These are phyloP conservation scores for Siderastrea radians DNA, from an alignment of 92 coral and sea anemone genomes.

Conservation along the genomic window DNA sequence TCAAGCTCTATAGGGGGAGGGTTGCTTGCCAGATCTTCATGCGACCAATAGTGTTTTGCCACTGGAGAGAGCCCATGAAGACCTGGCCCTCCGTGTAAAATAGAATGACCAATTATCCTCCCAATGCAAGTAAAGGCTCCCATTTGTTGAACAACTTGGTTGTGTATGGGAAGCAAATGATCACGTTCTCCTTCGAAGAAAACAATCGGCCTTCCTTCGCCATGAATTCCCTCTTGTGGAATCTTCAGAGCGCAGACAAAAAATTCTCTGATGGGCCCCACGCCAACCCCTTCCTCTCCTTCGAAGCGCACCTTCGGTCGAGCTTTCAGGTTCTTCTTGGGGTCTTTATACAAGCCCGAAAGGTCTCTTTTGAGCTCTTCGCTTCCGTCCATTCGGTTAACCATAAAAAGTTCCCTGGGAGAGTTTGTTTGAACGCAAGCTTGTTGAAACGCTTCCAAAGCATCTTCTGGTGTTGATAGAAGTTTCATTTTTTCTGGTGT, in stretches of 20 bases:
- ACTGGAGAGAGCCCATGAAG: slow-evolving; percentile 51
- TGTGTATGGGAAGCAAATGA: slow-evolving; percentile 58
- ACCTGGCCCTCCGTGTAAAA: slow-evolving; percentile 55
- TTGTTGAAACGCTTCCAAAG: slow-evolving; percentile 20
- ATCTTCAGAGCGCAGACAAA: slow-evolving; percentile 43
- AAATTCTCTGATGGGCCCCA: slow-evolving; percentile 47
- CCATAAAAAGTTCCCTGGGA: slow-evolving; percentile 42
- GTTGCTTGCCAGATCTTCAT: slow-evolving; percentile 6
- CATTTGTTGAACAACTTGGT: slow-evolving; percentile 49
- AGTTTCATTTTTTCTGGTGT: slow-evolving; percentile 21
- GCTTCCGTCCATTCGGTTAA: slow-evolving; percentile 40
- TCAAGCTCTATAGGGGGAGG: slow-evolving; percentile 56
- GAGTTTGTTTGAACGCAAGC: neutral
- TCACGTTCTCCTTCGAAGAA: slow-evolving; percentile 63
- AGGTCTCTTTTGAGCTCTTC: slow-evolving; percentile 52
- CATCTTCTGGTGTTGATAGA: neutral
- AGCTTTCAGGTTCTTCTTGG: slow-evolving; percentile 42
- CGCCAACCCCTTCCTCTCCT: slow-evolving; percentile 64
- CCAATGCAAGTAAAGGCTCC: slow-evolving; percentile 48
- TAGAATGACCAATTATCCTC: slow-evolving; percentile 46
- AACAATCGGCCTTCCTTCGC: slow-evolving; percentile 36
- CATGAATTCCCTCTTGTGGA: slow-evolving; percentile 51
- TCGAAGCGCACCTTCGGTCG: slow-evolving; percentile 44
- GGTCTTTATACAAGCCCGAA: slow-evolving; percentile 53
- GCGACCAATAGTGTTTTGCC: slow-evolving; percentile 52